These are phyloP conservation scores for Caenorhabditis virilis DNA, from an alignment of 2,888 invertebrate species.

Conservation along the genomic window DNA sequence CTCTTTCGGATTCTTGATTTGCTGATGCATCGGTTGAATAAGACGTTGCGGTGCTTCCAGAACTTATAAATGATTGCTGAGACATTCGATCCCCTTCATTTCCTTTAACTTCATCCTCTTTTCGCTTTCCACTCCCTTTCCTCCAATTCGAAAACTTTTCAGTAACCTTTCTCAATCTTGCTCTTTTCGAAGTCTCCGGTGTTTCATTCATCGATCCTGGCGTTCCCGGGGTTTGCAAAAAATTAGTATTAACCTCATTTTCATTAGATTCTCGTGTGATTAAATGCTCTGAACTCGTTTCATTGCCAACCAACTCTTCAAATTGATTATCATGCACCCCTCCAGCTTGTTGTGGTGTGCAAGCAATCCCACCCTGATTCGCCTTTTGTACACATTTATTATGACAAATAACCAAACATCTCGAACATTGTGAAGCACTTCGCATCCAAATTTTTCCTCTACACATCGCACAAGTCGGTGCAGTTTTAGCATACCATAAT, in stretches of 20 bases:
- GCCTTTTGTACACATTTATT: constrained; percentile 81
- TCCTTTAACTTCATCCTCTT: constrained; percentile 30
- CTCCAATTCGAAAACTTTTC: constrained; percentile 55
- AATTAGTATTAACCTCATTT: too few relatives aligned
- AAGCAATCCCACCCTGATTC: constrained; percentile 36
- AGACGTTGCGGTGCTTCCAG: not conserved
- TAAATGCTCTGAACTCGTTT: too few relatives aligned
- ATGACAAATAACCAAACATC: constrained; percentile 89
- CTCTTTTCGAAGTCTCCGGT: constrained; percentile 3
- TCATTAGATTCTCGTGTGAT: not conserved
- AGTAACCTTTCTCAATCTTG: constrained; percentile 42
- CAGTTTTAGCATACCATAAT: constrained; percentile 32
- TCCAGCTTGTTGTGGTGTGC: constrained; percentile 18
- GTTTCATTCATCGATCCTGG: too few relatives aligned
- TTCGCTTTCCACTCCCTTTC: constrained; percentile 34
- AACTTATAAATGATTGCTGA: constrained; percentile 9
- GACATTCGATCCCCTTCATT: constrained; percentile 14
- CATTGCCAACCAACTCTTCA: constrained; percentile 37
- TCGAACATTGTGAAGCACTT: constrained; percentile 88
- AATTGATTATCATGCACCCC: constrained; percentile 40
- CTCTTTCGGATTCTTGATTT: constrained; percentile 11
- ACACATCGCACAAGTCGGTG: constrained; percentile 57
- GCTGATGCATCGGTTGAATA: too few relatives aligned
- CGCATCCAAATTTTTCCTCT: constrained; percentile 86
- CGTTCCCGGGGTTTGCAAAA: constrained; percentile 13